Percentiles rank a stretch among this genome's conserved stretches.
These are phyloP conservation scores for Sceliomorpha sp. DNA, from an alignment of 2,888 invertebrate genomes.

Conservation along the genomic window DNA sequence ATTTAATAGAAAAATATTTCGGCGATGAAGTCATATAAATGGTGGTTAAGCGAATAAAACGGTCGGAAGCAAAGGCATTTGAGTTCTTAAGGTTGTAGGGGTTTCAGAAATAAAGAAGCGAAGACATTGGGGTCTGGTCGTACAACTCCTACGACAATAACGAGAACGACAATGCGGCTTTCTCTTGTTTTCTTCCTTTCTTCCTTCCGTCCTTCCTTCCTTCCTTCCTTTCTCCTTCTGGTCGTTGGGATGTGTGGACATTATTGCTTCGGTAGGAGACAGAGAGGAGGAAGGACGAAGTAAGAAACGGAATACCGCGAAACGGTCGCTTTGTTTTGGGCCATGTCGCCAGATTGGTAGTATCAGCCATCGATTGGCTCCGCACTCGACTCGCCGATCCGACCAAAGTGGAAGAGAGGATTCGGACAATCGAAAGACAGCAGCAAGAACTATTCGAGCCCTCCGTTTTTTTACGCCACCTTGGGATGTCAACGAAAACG, in stretches of 20 bases:
- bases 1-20: slow-evolving; percentile 30
- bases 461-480: slow-evolving; percentile 49
- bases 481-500: slow-evolving; percentile 52
- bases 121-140: slow-evolving; percentile 41
- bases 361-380: slow-evolving; percentile 50
- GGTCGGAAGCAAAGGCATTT: slow-evolving; percentile 48
- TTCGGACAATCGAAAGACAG: slow-evolving; percentile 52
- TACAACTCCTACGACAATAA: slow-evolving; percentile 55
- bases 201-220: too few relatives aligned
- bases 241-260: slow-evolving; percentile 39
- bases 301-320: slow-evolving; percentile 74
- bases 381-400: slow-evolving; percentile 48
- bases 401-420: slow-evolving; percentile 47
- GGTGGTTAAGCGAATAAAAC: slow-evolving; percentile 46
- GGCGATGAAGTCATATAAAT: slow-evolving; percentile 44
- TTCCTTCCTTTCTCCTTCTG: slow-evolving; percentile 34
- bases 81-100: slow-evolving; percentile 41
- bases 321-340: slow-evolving; percentile 70
- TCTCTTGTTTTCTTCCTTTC: slow-evolving; percentile 32
- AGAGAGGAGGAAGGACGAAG: slow-evolving; percentile 44
- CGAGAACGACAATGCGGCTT: slow-evolving; percentile 53
- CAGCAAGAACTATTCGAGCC: slow-evolving; percentile 58
- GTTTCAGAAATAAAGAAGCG: slow-evolving; percentile 47
- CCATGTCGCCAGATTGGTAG: slow-evolving; percentile 59
- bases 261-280: slow-evolving; percentile 50